Base-by-base conservation (phyloP, 2,113 vertebrate species). In the Nannospalax galili region DNA sequence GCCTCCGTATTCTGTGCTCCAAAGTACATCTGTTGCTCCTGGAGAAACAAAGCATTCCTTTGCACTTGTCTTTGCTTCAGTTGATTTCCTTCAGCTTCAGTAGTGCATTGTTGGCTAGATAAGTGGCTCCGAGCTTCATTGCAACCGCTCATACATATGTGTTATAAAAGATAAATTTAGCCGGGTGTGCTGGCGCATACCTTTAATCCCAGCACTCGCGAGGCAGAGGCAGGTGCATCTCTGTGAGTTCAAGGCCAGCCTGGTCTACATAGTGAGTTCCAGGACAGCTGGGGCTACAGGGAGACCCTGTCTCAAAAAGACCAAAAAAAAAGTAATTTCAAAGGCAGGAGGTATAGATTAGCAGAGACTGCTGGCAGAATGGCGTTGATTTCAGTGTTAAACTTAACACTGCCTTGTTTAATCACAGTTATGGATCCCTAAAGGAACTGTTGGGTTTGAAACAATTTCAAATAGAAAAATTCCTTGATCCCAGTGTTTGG, bases 401-500 rank as follows among this genome's bases (percentile, higher is more conserved):
- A 95, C 17, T 0, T 89, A 72, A n/a, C 48, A 92, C 92, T 94
- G 84, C 74, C 92, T 88, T 75, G 69, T 97, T 95, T 95, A 98
- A 94, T 97, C 95, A 95, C 86, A 97, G 86, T 6, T 65, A 37
- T 80, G 56, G 11, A 80, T 95, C 85, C 91, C 88, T 37, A 97
- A 32, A 95, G 96, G 20, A 58, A 79, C 77, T 60, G 32, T 52
- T 96, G 91, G 24, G 10, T 96, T 93, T 98, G 95, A 96, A 97
- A 94, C 52, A 93, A 84, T 97, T 97, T 95, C 70, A 96, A 84
- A 96, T 20, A 67, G 24, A 52, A 94, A 95, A 90, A 16, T 95
- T 97, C 30, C 81, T 95, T 97, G 86, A 97, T 80, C 84, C 93
- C 74, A 97, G 94, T 96, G 75, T 91, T 95, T 97, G 77, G 15